Percentiles rank a stretch among this genome's conserved stretches.
Evolutionary conservation across 2,113 vertebrate species (phyloP).

Genomic region (Mormoops blainvillei): DNA sequence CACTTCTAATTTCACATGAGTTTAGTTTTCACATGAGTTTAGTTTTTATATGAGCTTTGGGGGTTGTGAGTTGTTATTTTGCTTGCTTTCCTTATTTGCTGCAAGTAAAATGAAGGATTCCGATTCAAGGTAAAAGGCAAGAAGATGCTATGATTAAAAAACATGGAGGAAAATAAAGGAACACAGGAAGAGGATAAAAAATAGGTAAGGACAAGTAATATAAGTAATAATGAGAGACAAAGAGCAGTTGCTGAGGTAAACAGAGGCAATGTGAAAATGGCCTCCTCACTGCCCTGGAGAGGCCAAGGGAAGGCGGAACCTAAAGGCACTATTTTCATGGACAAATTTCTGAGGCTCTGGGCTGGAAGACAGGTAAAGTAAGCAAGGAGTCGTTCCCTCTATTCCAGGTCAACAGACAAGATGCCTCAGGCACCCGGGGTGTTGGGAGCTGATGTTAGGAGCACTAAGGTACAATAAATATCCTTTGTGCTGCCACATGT

Average conservation of each 20-base stretch:
- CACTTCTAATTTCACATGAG: not conserved
- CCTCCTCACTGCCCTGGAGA: not conserved
- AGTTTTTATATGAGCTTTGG: not conserved
- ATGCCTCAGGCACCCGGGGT: not conserved
- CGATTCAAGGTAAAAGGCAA: not conserved
- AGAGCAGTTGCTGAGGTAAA: not conserved
- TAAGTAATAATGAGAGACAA: not conserved
- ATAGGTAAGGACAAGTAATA: not conserved
- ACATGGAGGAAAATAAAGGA: not conserved
- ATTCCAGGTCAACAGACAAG: not conserved
- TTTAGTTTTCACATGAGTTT: too few relatives aligned
- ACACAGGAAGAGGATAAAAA: not conserved
- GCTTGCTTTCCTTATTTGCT: not conserved
- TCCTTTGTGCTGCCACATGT: not conserved
- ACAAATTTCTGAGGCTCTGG: not conserved
- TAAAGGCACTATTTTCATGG: not conserved
- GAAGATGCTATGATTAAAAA: fast-evolving
- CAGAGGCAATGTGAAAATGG: not conserved
- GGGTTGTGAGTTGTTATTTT: not conserved
- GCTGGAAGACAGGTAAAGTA: not conserved
- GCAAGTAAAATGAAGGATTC: not conserved
- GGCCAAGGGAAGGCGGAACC: not conserved
- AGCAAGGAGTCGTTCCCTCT: not conserved
- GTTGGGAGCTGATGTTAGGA: not conserved
- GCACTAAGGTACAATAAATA: not conserved